phyloP scores from a whole-genome alignment of 2,888 invertebrate species.

The Ornithoptera priamus region DNA sequence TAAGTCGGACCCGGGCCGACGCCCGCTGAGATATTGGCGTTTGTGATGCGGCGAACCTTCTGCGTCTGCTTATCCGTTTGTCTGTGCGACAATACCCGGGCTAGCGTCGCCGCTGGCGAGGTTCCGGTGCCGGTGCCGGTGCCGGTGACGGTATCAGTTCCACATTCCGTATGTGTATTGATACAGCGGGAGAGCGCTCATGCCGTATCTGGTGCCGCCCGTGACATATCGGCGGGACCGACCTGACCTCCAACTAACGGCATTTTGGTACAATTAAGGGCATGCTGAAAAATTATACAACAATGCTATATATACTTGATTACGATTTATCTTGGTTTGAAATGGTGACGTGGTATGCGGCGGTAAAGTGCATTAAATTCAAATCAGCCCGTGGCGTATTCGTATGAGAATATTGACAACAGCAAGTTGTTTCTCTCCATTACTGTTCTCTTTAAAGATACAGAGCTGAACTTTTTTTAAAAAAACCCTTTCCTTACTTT shows the following conservation, averaged over 20 bases:
- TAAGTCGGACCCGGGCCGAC: slow-evolving; percentile 12
- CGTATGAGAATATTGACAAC: too few species aligned
- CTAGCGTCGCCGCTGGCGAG: neutral
- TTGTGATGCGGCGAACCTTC: slow-evolving; percentile 17
- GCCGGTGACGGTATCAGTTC: neutral
- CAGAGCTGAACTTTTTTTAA: too few species aligned
- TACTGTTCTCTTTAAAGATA: too few species aligned
- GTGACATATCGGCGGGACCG: neutral
- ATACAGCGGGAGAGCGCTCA: neutral
- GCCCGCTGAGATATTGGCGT: slow-evolving; percentile 15
- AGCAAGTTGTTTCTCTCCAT: too few species aligned
- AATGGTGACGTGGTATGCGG: too few species aligned
- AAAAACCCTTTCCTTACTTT: too few species aligned
- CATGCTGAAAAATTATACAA: too few species aligned
- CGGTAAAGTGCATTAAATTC: too few species aligned
- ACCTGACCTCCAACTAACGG: too few species aligned
- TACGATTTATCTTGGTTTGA: too few species aligned
- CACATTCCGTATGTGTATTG: neutral
- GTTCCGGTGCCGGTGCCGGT: neutral
- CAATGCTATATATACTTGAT: too few species aligned
- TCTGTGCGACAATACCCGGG: neutral
- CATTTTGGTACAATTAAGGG: slow-evolving; percentile 3
- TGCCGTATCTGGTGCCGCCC: neutral
- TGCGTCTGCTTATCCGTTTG: slow-evolving; percentile 7
- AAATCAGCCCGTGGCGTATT: too few species aligned